Percentiles rank a stretch among this genome's conserved stretches.
phyloP scores from a whole-genome alignment of 2,113 vertebrate genomes.

The Trinectes maculatus region DNA sequence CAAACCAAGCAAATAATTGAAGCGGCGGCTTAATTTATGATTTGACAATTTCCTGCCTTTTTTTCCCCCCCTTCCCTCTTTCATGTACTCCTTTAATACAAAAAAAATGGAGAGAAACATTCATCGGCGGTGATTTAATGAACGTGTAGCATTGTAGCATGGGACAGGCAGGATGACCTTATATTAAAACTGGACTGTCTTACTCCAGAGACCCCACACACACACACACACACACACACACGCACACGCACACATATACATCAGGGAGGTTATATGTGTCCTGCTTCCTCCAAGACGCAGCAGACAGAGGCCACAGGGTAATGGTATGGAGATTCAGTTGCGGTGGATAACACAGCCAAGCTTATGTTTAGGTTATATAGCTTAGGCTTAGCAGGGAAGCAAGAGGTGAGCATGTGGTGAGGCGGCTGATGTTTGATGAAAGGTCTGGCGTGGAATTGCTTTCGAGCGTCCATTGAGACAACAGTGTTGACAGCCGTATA shows the following conservation, averaged over 20 bases:
- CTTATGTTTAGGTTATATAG: conserved; percentile 50
- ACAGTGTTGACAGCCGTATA: conserved; percentile 19
- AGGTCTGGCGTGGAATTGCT: conserved; percentile 29
- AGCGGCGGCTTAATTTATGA: conserved; percentile 82
- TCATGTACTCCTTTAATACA: conserved; percentile 74
- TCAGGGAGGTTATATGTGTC: conserved; percentile 35
- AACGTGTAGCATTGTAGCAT: conserved; percentile 58
- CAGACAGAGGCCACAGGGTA: conserved; percentile 66
- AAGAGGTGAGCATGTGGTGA: conserved; percentile 14
- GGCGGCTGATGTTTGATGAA: conserved; percentile 19
- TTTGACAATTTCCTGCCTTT: conserved; percentile 78
- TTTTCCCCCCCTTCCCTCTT: conserved; percentile 70
- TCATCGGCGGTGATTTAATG: conserved; percentile 76
- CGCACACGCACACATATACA: background rate
- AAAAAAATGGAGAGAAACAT: conserved; percentile 73
- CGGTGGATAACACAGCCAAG: conserved; percentile 44
- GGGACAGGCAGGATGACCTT: conserved; percentile 60
- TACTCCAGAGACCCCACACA: conserved; percentile 28
- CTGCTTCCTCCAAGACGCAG: conserved; percentile 34
- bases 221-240: background rate
- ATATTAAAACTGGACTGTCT: conserved; percentile 60
- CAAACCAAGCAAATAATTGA: conserved; percentile 85
- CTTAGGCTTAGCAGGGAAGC: conserved; percentile 31
- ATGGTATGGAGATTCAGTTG: conserved; percentile 53
- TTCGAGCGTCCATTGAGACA: conserved; percentile 33